Evolutionary conservation across 2,113 vertebrate species (phyloP).

Genomic region (Circaetus cinerascens): DNA sequence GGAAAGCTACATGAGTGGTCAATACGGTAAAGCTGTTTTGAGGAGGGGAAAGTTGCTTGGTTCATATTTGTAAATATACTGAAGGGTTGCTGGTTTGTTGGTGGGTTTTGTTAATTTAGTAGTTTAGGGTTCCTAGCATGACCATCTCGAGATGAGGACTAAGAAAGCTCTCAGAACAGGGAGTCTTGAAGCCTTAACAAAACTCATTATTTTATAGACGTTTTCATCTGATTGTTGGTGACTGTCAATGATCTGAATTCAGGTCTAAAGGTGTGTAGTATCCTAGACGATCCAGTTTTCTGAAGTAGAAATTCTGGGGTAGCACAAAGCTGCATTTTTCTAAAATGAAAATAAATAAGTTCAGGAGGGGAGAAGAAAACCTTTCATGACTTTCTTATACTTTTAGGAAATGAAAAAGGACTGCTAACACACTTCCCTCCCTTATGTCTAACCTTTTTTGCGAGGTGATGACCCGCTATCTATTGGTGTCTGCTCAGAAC

Average conservation of each 20-base stretch:
- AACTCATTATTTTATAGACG: background rate
- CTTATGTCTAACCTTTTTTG: background rate
- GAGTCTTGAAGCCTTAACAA: background rate
- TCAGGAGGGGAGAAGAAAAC: background rate
- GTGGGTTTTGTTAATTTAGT: background rate
- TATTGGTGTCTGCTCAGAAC: background rate
- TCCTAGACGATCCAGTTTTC: background rate
- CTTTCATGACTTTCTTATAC: background rate
- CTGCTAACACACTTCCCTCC: background rate
- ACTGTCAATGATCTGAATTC: background rate
- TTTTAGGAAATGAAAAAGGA: background rate
- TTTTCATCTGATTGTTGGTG: background rate
- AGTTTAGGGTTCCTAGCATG: background rate
- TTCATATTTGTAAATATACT: accelerated
- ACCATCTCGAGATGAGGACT: background rate
- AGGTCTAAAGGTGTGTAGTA: background rate
- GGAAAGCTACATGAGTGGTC: background rate
- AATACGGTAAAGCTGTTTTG: background rate
- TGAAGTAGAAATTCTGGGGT: background rate
- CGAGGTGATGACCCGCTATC: background rate
- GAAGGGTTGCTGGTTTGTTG: background rate
- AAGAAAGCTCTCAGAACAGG: background rate
- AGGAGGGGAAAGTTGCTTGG: background rate
- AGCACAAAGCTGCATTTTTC: background rate
- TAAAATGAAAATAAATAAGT: background rate